Percentiles rank a stretch among this genome's conserved stretches.
These are phyloP conservation scores for Ceratina calcarata DNA, from an alignment of 1,140 invertebrate species.

Conservation along the genomic window DNA sequence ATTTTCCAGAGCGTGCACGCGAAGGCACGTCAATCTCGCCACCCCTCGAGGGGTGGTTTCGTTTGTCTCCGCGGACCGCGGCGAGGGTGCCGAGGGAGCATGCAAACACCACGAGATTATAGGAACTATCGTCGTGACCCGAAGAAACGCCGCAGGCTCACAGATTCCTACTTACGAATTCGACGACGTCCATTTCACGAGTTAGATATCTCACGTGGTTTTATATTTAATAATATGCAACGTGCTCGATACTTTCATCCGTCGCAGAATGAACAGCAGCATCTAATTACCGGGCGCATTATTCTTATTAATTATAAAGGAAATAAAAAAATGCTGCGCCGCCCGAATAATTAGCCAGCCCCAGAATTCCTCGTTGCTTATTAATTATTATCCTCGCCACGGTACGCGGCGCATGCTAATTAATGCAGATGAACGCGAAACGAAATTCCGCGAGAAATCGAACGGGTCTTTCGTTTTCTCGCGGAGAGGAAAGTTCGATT, in stretches of 20 bases:
- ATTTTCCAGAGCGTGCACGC: conserved; percentile 66
- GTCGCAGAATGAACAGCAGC: not conserved
- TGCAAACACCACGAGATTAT: conserved; percentile 80
- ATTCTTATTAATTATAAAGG: conserved; percentile 12
- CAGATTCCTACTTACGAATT: conserved; percentile 9
- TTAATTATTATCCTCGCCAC: not conserved
- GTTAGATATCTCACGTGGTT: too few relatives aligned
- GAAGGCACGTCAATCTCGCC: conserved; percentile 31
- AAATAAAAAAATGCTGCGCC: not conserved
- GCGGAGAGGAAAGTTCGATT: not conserved
- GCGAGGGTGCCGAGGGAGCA: conserved; percentile 58
- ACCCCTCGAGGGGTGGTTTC: conserved; percentile 62
- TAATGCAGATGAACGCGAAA: not conserved
- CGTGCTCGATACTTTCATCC: not conserved
- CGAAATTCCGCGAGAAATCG: conserved; percentile 11
- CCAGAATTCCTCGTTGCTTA: not conserved
- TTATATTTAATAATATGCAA: not conserved
- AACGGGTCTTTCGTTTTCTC: not conserved
- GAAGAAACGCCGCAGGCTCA: conserved; percentile 50
- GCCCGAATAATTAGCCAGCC: conserved; percentile 11
- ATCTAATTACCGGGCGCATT: conserved; percentile 18
- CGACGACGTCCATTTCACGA: too few relatives aligned
- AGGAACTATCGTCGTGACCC: conserved; percentile 66
- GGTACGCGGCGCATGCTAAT: not conserved
- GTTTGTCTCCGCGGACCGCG: conserved; percentile 60